Evolutionary conservation across 2,797 vertebrate species (phyloP).

Genomic region (Periparus ater): DNA sequence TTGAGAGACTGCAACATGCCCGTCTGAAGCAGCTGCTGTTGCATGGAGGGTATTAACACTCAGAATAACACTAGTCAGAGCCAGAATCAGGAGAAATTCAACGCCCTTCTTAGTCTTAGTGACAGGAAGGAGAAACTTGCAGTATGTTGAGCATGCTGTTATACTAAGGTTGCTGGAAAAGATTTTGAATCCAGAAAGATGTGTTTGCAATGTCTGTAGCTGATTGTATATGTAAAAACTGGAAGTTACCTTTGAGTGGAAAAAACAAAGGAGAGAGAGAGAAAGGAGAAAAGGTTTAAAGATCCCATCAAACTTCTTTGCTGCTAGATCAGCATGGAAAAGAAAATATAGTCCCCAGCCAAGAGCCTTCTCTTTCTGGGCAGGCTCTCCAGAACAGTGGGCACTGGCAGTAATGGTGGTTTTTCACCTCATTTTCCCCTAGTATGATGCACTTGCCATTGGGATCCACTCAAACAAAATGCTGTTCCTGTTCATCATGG

Average conservation of each 20-base stretch:
- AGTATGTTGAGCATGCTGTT: neutral
- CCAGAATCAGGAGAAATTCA: neutral
- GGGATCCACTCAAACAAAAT: neutral
- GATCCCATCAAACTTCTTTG: neutral
- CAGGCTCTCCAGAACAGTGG: rapidly evolving
- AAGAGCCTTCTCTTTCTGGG: neutral
- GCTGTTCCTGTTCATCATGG: neutral
- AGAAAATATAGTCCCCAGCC: neutral
- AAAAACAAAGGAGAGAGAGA: neutral
- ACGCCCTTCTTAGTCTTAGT: neutral
- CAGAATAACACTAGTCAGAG: neutral
- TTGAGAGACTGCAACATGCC: neutral
- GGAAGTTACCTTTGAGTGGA: neutral
- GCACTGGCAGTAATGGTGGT: rapidly evolving
- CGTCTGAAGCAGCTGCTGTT: neutral
- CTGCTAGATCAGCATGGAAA: neutral
- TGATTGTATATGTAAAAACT: neutral
- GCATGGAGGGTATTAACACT: rapidly evolving
- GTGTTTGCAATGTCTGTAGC: neutral
- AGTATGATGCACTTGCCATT: neutral
- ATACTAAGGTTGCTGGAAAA: neutral
- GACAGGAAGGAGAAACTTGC: neutral
- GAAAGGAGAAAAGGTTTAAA: neutral
- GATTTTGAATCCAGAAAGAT: neutral
- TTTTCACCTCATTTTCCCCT: neutral